These are phyloP conservation scores for Thinocorus orbignyianus DNA, from an alignment of 2,113 vertebrate species.

Conservation along the genomic window DNA sequence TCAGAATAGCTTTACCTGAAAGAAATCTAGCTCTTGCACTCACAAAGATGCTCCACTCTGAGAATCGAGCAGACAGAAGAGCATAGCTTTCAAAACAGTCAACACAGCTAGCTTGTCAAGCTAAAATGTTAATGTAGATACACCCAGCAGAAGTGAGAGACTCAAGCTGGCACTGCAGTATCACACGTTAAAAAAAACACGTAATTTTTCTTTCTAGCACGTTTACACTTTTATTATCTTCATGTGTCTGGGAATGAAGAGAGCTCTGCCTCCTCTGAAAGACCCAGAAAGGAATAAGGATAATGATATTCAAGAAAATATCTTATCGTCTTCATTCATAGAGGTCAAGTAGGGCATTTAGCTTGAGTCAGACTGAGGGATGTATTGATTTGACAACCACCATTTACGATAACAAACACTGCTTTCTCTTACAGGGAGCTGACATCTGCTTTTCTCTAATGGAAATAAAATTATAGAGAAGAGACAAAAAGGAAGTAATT, in stretches of 20 bases:
- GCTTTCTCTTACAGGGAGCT: not conserved
- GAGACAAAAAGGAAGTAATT: slow-evolving; percentile 27
- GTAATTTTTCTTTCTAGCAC: not conserved
- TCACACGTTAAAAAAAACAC: not conserved
- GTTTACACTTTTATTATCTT: not conserved
- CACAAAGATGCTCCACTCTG: not conserved
- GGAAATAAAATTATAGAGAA: slow-evolving; percentile 60
- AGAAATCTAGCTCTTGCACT: not conserved
- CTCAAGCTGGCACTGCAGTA: not conserved
- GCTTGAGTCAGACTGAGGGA: not conserved
- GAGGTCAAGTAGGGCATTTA: not conserved
- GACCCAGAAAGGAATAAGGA: not conserved
- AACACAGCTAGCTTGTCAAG: not conserved
- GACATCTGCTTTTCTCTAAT: slow-evolving; percentile 38
- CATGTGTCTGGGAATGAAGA: not conserved
- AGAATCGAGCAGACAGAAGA: not conserved
- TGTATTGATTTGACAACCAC: slow-evolving; percentile 49
- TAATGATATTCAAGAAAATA: not conserved
- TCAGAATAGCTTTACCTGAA: not conserved
- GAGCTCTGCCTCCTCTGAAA: not conserved
- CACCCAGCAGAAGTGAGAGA: not conserved
- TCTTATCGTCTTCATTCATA: slow-evolving; percentile 50
- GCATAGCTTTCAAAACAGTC: not conserved
- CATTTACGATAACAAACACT: slow-evolving; percentile 28
- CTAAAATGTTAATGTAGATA: not conserved